Evolutionary conservation across 2,888 invertebrate genomes (phyloP).

Genomic region (Xylocampa areola): DNA sequence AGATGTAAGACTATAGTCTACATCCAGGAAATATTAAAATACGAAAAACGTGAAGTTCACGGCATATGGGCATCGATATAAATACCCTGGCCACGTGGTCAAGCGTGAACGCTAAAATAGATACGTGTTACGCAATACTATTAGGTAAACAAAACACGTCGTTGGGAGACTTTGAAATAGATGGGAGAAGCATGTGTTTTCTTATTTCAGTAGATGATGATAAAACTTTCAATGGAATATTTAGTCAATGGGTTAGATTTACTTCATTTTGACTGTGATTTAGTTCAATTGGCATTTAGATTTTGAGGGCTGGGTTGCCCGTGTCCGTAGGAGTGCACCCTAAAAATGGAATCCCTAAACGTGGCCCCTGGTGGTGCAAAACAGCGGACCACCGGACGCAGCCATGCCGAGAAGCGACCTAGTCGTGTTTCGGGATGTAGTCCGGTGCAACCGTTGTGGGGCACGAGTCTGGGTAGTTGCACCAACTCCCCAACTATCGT

Average conservation of each 20-base stretch:
- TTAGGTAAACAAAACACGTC: constrained; percentile 54
- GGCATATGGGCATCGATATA: constrained; percentile 50
- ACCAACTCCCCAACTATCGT: too few species aligned
- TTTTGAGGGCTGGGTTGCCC: too few species aligned
- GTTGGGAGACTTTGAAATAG: constrained; percentile 35
- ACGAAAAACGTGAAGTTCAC: constrained; percentile 38
- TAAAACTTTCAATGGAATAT: constrained; percentile 19
- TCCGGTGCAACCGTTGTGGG: too few species aligned
- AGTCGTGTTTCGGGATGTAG: too few species aligned
- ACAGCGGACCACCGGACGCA: too few species aligned
- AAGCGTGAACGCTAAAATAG: constrained; percentile 51
- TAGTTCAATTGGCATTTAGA: constrained; percentile 17
- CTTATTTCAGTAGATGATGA: constrained; percentile 20
- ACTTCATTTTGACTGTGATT: constrained; percentile 14
- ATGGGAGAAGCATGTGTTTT: constrained; percentile 28
- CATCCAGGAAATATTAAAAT: constrained; percentile 23
- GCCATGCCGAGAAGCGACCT: too few species aligned
- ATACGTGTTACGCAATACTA: constrained; percentile 45
- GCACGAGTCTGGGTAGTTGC: too few species aligned
- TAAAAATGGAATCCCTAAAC: too few species aligned
- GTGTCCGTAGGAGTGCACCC: too few species aligned
- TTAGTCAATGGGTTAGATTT: constrained; percentile 21
- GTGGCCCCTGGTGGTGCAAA: too few species aligned
- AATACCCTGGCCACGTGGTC: constrained; percentile 55
- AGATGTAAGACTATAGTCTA: constrained; percentile 5